Base-by-base conservation (phyloP, 2,113 vertebrate genomes). In the Brachyistius frenatus region DNA sequence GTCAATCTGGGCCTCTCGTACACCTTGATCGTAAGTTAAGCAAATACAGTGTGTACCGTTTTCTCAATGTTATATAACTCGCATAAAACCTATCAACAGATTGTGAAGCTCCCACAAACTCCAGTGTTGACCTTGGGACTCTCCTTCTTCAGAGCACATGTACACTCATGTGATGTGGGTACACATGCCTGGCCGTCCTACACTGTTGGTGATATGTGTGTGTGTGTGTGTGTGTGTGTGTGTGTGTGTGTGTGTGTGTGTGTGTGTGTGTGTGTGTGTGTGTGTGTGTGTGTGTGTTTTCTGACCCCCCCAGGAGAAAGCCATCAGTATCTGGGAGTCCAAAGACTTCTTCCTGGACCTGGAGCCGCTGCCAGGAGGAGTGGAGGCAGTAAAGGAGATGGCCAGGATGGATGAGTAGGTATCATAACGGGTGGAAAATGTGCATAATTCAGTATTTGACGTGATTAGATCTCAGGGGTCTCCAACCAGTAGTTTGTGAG, bases 311-410 rank as follows among this genome's bases (percentile, higher is more conserved):
- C 80, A 99, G 98, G 96, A 96, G 62, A 98, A 99, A 91, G 97
- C 97, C 69, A 96, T 96, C 60, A 97, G 97, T 90, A 98, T 99
- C 84, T 99, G 98, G 98, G 95, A 99, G 86, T 96, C 97, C 2
- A 96, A 97, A 91, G 94, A 96, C 80, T 99, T 99, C 92, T 99
- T 99, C 90, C 88, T 95, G 0, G 97, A 99, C 35, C 93, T 99
- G 37, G 96, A 99, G 1, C 97, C 98, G 0, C 92, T 99, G 14
- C 97, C 97, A 0, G 97, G 98, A 16, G 96, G 96, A 1, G 94
- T 99, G 88, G 96, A 96, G 88, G 97, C 97, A 0, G 92, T 99
- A 84, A 97, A 97, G 83, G 93, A 98, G 90, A 99, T 99, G 97
- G 94, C 96, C 74, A 91, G 84, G 70, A 94, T 99, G 88, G 94